Percentiles rank a stretch among this genome's conserved stretches.
Evolutionary conservation across 2,888 invertebrate species (phyloP).

Genomic region (Drosophila ustulata): DNA sequence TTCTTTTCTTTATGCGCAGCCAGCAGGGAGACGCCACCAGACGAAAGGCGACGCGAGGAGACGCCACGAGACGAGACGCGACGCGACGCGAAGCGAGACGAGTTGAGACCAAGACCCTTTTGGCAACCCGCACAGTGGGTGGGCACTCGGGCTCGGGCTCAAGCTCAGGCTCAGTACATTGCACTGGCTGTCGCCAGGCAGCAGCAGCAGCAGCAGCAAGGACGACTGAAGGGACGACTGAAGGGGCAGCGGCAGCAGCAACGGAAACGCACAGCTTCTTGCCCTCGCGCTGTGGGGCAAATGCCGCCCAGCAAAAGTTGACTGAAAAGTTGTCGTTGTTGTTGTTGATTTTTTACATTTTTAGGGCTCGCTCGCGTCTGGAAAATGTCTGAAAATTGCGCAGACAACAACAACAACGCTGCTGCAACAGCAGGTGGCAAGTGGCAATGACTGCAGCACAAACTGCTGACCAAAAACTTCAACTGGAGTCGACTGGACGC

Average conservation of each 20-base stretch:
- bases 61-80: slow-evolving; percentile 11
- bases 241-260: slow-evolving; percentile 21
- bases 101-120: slow-evolving; percentile 75
- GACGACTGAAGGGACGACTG: not conserved
- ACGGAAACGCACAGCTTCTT: slow-evolving; percentile 81
- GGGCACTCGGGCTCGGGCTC: slow-evolving; percentile 8
- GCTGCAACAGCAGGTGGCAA: slow-evolving; percentile 68
- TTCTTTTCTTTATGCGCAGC: slow-evolving; percentile 78
- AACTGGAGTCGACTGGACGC: slow-evolving; percentile 43
- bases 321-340: slow-evolving; percentile 71
- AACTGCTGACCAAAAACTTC: slow-evolving; percentile 55
- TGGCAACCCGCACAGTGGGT: slow-evolving; percentile 51
- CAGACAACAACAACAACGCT: slow-evolving; percentile 55
- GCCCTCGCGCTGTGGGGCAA: slow-evolving; percentile 70
- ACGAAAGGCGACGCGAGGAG: slow-evolving; percentile 20
- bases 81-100: slow-evolving; percentile 43
- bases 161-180: slow-evolving; percentile 45
- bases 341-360: slow-evolving; percentile 45
- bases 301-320: slow-evolving; percentile 66
- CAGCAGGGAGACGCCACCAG: slow-evolving; percentile 48
- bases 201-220: not conserved
- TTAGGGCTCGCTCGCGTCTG: slow-evolving; percentile 76
- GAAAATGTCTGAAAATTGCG: slow-evolving; percentile 79
- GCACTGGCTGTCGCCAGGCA: slow-evolving; percentile 55
- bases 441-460: slow-evolving; percentile 38